phyloP scores from a whole-genome alignment of 1,140 invertebrate species.

The Sitophilus oryzae region DNA sequence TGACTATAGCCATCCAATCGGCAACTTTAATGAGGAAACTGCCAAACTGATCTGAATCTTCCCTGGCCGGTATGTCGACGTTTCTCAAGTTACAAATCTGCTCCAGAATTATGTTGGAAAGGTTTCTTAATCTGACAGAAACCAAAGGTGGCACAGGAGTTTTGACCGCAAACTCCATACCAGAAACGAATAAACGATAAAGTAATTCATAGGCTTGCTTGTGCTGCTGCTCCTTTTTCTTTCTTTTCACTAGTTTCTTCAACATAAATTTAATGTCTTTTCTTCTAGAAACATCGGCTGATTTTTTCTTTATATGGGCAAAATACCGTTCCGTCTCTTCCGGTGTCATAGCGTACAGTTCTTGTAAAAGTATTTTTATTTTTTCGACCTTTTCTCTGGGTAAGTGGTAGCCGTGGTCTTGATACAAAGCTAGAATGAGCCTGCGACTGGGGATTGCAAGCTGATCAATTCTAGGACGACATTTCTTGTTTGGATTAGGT shows the following conservation, averaged over 20 bases:
- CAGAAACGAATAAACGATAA: constrained; percentile 23
- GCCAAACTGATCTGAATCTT: constrained; percentile 23
- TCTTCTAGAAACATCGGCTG: constrained; percentile 13
- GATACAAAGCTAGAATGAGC: constrained; percentile 29
- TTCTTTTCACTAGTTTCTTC: constrained; percentile 17
- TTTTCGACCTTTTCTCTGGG: constrained; percentile 27
- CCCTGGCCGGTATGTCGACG: constrained; percentile 27
- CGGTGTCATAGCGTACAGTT: constrained; percentile 36
- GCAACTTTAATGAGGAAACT: constrained; percentile 27
- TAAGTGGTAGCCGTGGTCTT: constrained; percentile 28
- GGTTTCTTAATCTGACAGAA: constrained; percentile 32
- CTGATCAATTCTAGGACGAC: constrained; percentile 32
- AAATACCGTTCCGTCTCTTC: constrained; percentile 39
- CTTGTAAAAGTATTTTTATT: constrained; percentile 30
- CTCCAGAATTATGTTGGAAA: constrained; percentile 35
- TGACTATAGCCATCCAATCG: constrained; percentile 34
- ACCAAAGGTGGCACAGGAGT: constrained; percentile 33
- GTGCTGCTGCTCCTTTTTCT: constrained; percentile 19
- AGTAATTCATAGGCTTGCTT: constrained; percentile 29
- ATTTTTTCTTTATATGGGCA: constrained; percentile 24
- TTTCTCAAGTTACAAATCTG: constrained; percentile 31
- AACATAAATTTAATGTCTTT: constrained; percentile 28
- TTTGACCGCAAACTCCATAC: constrained; percentile 24
- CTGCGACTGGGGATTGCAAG: constrained; percentile 31
- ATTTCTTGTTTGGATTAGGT: constrained; percentile 15